Conservation (phyloP, 2,113 vertebrate species). For the Tychaedon coryphoeus region DNA sequence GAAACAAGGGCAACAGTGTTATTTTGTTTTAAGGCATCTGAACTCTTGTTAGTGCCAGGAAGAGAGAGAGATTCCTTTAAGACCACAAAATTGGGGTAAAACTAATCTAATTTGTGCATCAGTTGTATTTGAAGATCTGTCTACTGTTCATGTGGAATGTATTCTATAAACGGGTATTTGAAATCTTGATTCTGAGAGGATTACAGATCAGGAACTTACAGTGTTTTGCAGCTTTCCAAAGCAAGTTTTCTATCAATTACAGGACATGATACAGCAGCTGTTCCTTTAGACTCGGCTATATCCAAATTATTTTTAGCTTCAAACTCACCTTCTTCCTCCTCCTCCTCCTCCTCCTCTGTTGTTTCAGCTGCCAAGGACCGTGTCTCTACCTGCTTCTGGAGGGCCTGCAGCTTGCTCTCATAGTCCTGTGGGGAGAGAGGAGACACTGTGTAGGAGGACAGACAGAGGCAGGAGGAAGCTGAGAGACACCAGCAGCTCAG, state of each 20-base stretch:
- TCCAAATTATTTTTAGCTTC: not conserved
- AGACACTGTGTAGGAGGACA: slow-evolving; percentile 72
- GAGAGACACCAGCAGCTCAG: not conserved
- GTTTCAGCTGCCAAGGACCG: slow-evolving; percentile 90
- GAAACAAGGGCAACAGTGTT: not conserved
- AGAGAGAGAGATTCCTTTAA: not conserved
- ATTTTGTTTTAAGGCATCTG: not conserved
- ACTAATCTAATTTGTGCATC: not conserved
- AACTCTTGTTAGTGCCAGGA: not conserved
- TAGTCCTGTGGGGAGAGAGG: slow-evolving; percentile 86
- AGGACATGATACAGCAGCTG: not conserved
- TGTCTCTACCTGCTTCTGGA: slow-evolving; percentile 98
- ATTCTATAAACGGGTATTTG: not conserved
- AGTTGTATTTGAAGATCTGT: not conserved
- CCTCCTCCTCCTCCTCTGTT: slow-evolving; percentile 88
- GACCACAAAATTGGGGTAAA: not conserved
- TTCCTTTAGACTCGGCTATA: not conserved
- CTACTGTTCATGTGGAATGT: not conserved
- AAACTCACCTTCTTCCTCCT: slow-evolving; percentile 85
- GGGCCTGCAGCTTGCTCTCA: slow-evolving; percentile 95
- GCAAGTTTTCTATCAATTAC: not conserved
- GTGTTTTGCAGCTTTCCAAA: not conserved
- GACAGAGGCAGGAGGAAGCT: not conserved
- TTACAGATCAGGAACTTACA: not conserved
- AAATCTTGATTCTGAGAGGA: not conserved